Conservation (phyloP, 2,113 vertebrate species). For the Apaloderma vittatum region DNA sequence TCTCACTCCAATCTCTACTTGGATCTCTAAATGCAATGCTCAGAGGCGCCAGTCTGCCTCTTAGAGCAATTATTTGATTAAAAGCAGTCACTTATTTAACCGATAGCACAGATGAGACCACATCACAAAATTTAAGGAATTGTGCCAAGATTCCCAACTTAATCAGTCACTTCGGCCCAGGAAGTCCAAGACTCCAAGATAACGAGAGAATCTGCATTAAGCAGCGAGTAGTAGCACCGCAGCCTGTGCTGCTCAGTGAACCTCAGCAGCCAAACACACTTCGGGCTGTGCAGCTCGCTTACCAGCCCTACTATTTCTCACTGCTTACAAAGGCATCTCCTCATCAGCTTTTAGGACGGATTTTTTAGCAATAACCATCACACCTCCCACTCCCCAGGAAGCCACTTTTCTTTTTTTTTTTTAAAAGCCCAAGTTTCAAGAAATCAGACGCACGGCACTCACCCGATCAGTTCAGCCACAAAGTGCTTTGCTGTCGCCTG, state of each 20-base stretch:
- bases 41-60: conserved; percentile 87
- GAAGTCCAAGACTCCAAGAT: conserved; percentile 14
- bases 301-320: background rate
- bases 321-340: background rate
- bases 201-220: conserved; percentile 48
- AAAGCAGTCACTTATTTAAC: conserved; percentile 75
- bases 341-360: background rate
- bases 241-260: background rate
- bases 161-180: conserved; percentile 23
- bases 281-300: background rate
- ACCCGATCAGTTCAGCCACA: conserved; percentile 91
- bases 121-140: conserved; percentile 52
- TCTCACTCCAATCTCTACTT: conserved; percentile 83
- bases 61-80: conserved; percentile 88
- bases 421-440: background rate
- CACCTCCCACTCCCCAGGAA: background rate
- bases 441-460: conserved; percentile 72
- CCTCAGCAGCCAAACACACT: background rate
- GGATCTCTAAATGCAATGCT: conserved; percentile 83
- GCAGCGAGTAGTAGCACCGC: background rate
- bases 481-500: conserved; percentile 95
- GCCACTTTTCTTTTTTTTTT: background rate
- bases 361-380: background rate
- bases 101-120: conserved; percentile 74
- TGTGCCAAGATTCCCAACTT: conserved; percentile 45